phyloP scores from a whole-genome alignment of 1,140 invertebrate genomes.

The Papilio aristodemus region DNA sequence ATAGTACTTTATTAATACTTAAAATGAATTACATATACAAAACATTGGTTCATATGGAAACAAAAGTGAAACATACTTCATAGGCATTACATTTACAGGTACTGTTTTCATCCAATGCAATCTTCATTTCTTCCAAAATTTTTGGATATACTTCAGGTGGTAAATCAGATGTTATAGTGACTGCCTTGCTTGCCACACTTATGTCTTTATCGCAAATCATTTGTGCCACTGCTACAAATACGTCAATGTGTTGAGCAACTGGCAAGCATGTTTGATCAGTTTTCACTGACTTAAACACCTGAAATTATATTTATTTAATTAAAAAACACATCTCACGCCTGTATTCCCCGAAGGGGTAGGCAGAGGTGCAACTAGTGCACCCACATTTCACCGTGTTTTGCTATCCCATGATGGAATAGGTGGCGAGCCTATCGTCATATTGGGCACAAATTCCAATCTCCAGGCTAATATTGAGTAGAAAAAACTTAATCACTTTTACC shows the following conservation, averaged over 20 bases:
- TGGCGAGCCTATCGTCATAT: no score
- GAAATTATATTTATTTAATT: slow-evolving; percentile 33
- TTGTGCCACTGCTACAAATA: slow-evolving; percentile 80
- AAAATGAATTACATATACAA: no score
- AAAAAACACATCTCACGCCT: not conserved
- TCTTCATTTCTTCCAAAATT: slow-evolving; percentile 78
- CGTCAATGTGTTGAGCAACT: slow-evolving; percentile 78
- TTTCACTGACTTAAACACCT: slow-evolving; percentile 68
- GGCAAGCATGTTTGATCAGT: slow-evolving; percentile 56
- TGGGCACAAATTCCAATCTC: no score
- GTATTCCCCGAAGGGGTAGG: no score
- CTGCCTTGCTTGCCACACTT: slow-evolving; percentile 81
- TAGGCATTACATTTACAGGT: slow-evolving; percentile 83
- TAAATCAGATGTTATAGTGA: slow-evolving; percentile 81
- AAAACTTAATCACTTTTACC: no score
- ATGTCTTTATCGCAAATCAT: slow-evolving; percentile 82
- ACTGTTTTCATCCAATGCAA: slow-evolving; percentile 74
- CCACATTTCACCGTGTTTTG: no score
- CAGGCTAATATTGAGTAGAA: no score
- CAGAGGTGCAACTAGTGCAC: no score
- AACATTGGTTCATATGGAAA: not conserved
- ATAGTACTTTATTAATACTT: not conserved
- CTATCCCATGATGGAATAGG: no score
- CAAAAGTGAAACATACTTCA: slow-evolving; percentile 78
- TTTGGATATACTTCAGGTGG: slow-evolving; percentile 74